Base-by-base conservation (phyloP, 2,888 invertebrate genomes). In the Torymus aiolomorphi region DNA sequence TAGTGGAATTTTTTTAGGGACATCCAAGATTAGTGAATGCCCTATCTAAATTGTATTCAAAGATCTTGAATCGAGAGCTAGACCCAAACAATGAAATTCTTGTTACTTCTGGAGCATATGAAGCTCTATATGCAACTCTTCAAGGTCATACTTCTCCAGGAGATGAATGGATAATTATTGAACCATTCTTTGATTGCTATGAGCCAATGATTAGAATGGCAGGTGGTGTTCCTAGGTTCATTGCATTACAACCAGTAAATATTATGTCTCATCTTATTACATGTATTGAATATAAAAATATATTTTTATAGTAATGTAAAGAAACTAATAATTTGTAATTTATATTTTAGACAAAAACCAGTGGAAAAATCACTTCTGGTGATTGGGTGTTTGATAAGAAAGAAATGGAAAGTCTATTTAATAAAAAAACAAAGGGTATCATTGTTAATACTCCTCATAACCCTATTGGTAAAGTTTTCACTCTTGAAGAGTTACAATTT, bases 381-480 rank as follows among this genome's bases (percentile, higher is more conserved):
- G 97, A 98, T 90, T 99, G 98, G 97, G 94, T 94, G 1, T 91
- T 99, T 14, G 97, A 99, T 89, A 94, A 94, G 76, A 91, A 93
- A 8, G 97, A 98, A 88, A 90, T 99, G 51, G 93, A 93, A 76
- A 92, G 93, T 0, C 91, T 97, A 11, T 98, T 99, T 90, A 97
- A 93, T 85, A 88, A 91, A 2, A 96, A 96, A 89, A 99, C 99
- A 0, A 99, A 99, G 92, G 94, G 96, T 90, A 94, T 99, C 1
- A 95, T 99, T 75, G 85, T 99, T n/a, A 99, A 99, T 91, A 98
- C 98, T 0, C 99, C 99, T 0, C 97, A 99, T 91, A 99, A 99
- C 91, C 99, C 99, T 0, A 90, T 97, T 0, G 99, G 99, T 63
- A 99, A 99, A 91, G 96, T 98, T 24, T 96, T 95, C 87, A 93